These are phyloP conservation scores for Penaeus indicus DNA, from an alignment of 1,140 invertebrate genomes.

Conservation along the genomic window DNA sequence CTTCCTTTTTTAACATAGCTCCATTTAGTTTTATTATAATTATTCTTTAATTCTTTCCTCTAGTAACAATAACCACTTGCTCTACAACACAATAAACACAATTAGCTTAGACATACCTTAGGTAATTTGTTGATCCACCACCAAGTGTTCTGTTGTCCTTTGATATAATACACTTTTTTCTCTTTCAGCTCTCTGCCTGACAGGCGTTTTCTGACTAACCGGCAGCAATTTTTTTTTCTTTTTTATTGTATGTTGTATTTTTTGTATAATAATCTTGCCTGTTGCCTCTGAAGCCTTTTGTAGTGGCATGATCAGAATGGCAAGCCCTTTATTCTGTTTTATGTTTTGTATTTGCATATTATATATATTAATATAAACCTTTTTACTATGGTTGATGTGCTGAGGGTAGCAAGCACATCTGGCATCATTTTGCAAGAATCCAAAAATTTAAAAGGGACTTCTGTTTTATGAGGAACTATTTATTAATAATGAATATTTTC, in stretches of 20 bases:
- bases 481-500: constrained; percentile 27
- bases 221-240: constrained; percentile 57
- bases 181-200: constrained; percentile 58
- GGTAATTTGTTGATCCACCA: background rate
- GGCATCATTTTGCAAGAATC: background rate
- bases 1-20: no score
- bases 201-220: constrained; percentile 61
- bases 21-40: no score
- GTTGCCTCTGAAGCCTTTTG: no score
- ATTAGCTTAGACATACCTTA: constrained; percentile 7
- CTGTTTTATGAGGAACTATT: background rate
- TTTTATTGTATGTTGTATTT: constrained; percentile 33
- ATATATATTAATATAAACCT: no score
- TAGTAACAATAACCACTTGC: no score
- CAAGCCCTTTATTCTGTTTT: no score
- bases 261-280: constrained; percentile 10
- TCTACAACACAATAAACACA: no score
- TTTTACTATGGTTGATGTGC: no score
- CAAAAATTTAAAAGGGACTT: no score
- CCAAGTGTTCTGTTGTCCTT: constrained; percentile 43
- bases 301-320: no score
- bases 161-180: constrained; percentile 39
- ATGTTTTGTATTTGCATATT: no score
- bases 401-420: background rate
- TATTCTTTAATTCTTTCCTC: no score